A percentile compares a stretch with the other conserved stretches of the same genome.
Evolutionary conservation across 64 coral and sea anemone species (phyloP).

Genomic region (Pocillopora damicornis): DNA sequence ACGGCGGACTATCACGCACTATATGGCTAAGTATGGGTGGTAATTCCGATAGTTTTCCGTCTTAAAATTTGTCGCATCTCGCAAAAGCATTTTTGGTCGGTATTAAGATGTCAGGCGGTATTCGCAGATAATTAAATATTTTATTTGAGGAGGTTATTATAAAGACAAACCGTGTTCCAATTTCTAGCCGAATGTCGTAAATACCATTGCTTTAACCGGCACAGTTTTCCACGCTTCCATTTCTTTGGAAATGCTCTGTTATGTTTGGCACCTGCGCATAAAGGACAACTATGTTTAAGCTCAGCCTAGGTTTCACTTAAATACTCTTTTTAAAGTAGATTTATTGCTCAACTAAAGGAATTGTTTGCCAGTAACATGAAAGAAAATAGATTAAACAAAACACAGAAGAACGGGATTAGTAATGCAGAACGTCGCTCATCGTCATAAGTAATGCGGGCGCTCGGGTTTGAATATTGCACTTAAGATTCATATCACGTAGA

Average conservation of each 20-base stretch:
- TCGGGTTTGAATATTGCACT: background rate
- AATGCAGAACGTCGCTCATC: background rate
- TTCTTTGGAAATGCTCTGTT: background rate
- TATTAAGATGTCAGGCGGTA: no score
- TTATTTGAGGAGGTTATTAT: no score
- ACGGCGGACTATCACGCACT: no score
- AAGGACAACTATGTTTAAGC: background rate
- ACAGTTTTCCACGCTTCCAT: no score
- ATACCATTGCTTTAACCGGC: no score
- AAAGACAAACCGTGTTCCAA: no score
- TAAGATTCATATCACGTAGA: conserved; percentile 34
- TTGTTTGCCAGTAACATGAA: background rate
- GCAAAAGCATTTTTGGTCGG: no score
- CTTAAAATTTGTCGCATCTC: no score
- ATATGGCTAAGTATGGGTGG: no score
- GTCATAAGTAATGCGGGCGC: background rate
- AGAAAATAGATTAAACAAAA: background rate
- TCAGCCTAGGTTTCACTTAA: background rate
- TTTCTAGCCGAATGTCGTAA: no score
- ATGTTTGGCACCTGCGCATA: background rate
- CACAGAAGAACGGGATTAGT: background rate
- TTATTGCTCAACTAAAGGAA: background rate
- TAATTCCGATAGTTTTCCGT: no score
- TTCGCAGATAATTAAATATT: no score
- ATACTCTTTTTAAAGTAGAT: background rate